Percentiles rank a stretch among this genome's conserved stretches.
Conservation (phyloP, 2,797 vertebrate species). For the Martes flavigula region DNA sequence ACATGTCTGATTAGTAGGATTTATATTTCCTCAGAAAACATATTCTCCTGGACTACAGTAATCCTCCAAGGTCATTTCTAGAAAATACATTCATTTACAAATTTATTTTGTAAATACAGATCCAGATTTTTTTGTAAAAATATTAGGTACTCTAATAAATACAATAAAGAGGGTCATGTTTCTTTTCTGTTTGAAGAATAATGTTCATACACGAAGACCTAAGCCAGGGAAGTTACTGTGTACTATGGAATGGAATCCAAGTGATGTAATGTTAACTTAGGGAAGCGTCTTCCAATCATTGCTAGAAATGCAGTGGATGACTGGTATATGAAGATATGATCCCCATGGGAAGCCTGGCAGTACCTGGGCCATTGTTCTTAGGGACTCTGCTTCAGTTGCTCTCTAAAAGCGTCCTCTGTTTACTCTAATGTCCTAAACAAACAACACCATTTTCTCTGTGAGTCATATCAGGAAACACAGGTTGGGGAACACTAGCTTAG, state of each 20-base stretch:
- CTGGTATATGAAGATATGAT: not conserved
- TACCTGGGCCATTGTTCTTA: not conserved
- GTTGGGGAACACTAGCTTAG: not conserved
- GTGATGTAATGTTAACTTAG: not conserved
- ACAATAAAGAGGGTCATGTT: not conserved
- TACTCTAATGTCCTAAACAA: not conserved
- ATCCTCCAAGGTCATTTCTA: not conserved
- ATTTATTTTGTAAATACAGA: not conserved
- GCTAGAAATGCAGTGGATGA: not conserved
- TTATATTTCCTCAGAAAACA: conserved; percentile 26
- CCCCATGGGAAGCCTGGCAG: not conserved
- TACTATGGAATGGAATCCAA: not conserved
- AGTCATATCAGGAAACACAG: not conserved
- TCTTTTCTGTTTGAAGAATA: not conserved
- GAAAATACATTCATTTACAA: not conserved
- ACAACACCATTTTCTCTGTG: not conserved
- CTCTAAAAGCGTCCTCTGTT: not conserved
- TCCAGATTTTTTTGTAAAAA: not conserved
- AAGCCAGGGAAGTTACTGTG: not conserved
- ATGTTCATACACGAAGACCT: not conserved
- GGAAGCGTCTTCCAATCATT: not conserved
- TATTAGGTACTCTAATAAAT: not conserved
- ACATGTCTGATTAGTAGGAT: not conserved
- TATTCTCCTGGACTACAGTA: not conserved
- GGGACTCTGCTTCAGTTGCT: not conserved